Base-by-base conservation (phyloP, 2,113 vertebrate species). In the Silurus meridionalis region DNA sequence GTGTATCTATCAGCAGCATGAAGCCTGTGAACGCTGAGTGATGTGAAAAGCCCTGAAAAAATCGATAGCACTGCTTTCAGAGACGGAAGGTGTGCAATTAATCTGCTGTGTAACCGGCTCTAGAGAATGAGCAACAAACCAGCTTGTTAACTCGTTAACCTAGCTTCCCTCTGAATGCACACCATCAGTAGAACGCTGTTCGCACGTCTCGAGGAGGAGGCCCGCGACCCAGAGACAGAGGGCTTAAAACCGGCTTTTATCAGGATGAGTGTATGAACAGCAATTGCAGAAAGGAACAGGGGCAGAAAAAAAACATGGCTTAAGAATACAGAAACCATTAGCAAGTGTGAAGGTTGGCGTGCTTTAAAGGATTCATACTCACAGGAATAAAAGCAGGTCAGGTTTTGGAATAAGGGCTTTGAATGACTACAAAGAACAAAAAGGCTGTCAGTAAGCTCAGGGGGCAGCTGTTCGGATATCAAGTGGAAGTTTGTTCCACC, bases 71-170 rank as follows among this genome's bases (percentile, higher is more conserved):
- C 48, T 69, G 83, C 77, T 82, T 90, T 86, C 83, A 89, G 79
- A 37, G 48, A 86, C 52, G 69, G 80, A 80, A 86, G 71, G 81
- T 85, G 84, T 86, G 84, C 85, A 81, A 90, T 88, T 90, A 88
- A 87, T 80, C 83, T 50, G 60, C 80, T 19, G 74, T 88, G 72
- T 88, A 86, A 89, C 86, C 66, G 84, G 86, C 87, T 88, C 86
- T 84, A 52, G 61, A 87, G 86, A 88, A 86, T 67, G 87, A 84
- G 85, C 89, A 88, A 86, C 80, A 80, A 84, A 90, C 79, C 84
- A 71, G 66, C 87, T 86, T 88, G 86, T 87, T 89, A 89, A 89
- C 80, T 85, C 82, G 83, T 88, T 89, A 89, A 64, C 50, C 25
- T 58, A 25, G 67, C 83, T 83, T 83, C 72, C 86, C 67, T 57